Evolutionary conservation across 2,888 invertebrate species (phyloP).

Genomic region (Ferrisia virgata): DNA sequence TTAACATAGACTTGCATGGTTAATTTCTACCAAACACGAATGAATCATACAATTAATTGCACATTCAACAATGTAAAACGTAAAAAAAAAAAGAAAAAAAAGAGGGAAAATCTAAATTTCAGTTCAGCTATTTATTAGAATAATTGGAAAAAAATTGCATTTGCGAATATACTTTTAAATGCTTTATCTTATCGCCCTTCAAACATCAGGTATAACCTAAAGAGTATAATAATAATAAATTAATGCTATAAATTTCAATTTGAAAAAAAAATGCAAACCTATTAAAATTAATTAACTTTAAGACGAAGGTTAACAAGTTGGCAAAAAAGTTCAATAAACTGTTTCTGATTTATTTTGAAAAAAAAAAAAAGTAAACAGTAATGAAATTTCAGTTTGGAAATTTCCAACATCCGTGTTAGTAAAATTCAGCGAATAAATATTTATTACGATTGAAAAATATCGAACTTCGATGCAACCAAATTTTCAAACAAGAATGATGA

Average conservation of each 20-base stretch:
- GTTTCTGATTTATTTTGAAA: neutral
- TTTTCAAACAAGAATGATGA: no score
- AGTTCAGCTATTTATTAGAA: neutral
- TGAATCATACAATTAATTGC: neutral
- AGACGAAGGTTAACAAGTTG: neutral
- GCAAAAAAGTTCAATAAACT: conserved; percentile 14
- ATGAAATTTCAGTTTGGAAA: neutral
- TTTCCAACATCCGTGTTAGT: neutral
- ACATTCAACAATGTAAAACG: neutral
- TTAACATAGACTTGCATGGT: neutral
- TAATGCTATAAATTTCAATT: neutral
- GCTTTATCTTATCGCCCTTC: neutral
- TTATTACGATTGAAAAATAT: no score
- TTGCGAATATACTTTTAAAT: neutral
- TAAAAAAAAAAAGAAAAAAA: neutral
- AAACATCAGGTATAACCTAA: neutral
- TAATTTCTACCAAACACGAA: neutral
- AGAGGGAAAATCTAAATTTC: neutral
- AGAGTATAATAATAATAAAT: neutral
- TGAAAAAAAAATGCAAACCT: neutral
- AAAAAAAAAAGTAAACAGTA: neutral
- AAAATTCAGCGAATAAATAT: neutral
- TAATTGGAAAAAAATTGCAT: neutral
- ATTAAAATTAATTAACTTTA: neutral
- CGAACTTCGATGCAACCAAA: no score